Evolutionary conservation across 1,140 invertebrate species (phyloP), one percentile per base, ranked within the genome.

Genomic region (Sminthurides bifidus): DNA sequence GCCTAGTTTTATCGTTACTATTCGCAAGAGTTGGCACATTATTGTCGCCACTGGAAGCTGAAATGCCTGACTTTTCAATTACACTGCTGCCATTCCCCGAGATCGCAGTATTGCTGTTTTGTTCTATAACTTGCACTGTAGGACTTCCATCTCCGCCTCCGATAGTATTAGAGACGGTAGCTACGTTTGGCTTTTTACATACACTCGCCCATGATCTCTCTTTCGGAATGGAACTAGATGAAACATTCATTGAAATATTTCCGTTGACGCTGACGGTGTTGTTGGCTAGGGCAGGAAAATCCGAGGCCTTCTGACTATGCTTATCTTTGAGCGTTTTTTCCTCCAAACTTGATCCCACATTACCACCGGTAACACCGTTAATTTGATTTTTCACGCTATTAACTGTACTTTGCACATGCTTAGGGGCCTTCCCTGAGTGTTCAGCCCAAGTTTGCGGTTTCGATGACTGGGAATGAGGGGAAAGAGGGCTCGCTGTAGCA

Each of bases 21-120:
- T n/a, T n/a, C n/a, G n/a, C n/a, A n/a, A 17, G 23, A 23, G 30
- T 15, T 27, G 53, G 33, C 23, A 17, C 23, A 30, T 1, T 33
- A 37, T 48, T 54, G 45, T 26, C 27, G n/a, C 37, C 44, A 46
- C 58, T 57, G 1, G 37, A 50, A 15, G 60, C 58, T 3, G 60
- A 56, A 12, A 61, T 58, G 27, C 49, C 55, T 3, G 40, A n/a
- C n/a, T n/a, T n/a, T n/a, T n/a, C n/a, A n/a, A n/a, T n/a, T n/a
- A n/a, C n/a, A n/a, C n/a, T n/a, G n/a, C n/a, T n/a, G n/a, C n/a
- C n/a, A n/a, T n/a, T n/a, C n/a, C n/a, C n/a, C n/a, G n/a, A n/a
- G n/a, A n/a, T n/a, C n/a, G n/a, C n/a, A n/a, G n/a, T n/a, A n/a
- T n/a, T n/a, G n/a, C n/a, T n/a, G n/a, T n/a, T n/a, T n/a, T n/a